Base-by-base conservation (phyloP, 2,797 vertebrate species). In the Florisuga fusca region DNA sequence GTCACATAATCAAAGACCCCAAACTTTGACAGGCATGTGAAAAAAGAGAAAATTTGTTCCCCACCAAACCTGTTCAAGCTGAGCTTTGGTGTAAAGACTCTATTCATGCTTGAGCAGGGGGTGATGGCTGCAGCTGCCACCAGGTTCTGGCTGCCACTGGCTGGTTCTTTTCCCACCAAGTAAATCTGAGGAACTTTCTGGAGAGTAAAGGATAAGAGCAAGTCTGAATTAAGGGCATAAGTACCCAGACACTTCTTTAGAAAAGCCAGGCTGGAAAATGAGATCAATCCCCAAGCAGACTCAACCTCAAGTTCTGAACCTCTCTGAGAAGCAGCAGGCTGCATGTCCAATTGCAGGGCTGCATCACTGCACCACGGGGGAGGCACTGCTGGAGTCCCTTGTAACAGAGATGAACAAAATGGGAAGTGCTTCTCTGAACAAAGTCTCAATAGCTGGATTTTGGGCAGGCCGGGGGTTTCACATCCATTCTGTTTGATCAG, bases 11-110 rank as follows among this genome's bases (percentile, higher is more conserved):
- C 34, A 62, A 74, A 83, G 41, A 68, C 48, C 58, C 45, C 14
- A 6, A 54, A 61, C 19, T 76, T 59, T 54, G 45, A 75, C 0
- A 2, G 26, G 16, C 1, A 0, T 12, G 4, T 33, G 25, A 55
- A 36, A n/a, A 77, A 73, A 33, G 26, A 51, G 23, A 58, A 58
- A 26, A 23, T 68, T 23, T 72, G 45, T 34, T 54, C 31, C 2
- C 12, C 54, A 41, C 21, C 34, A 53, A 51, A 84, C 26, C 18
- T 23, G 33, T 22, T 80, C 17, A 46, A 41, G 36, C 14, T 68
- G 43, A 75, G 73, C 58, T 91, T 58, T 90, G 79, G 21, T 6
- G 19, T 61, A 18, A 63, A 45, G 45, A 22, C 27, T 69, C 10
- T 7, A 43, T 4, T 80, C 21, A 14, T 19, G 22, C 16, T 6